Conservation (phyloP, 2,888 invertebrate genomes). For the Taphrorychus bicolor region DNA sequence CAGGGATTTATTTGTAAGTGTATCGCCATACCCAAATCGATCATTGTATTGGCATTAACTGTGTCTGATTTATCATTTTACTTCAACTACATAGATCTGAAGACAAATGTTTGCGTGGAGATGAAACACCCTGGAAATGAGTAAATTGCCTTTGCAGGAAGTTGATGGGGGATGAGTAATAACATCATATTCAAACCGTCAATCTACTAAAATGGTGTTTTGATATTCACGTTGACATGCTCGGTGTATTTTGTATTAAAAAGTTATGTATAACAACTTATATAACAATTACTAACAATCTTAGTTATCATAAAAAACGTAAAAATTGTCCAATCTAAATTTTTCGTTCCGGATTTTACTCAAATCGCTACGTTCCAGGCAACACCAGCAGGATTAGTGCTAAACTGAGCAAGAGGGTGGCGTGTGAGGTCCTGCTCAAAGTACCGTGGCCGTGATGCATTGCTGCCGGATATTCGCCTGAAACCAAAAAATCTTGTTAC, state of each 20-base stretch:
- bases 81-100: not conserved
- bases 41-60: not conserved
- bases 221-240: no score
- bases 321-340: not conserved
- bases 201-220: no score
- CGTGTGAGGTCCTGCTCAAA: slow-evolving; percentile 52
- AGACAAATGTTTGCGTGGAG: not conserved
- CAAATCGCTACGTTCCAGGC: slow-evolving; percentile 34
- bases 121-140: not conserved
- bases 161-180: not conserved
- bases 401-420: slow-evolving; percentile 52
- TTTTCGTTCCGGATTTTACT: not conserved
- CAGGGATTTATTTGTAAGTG: not conserved
- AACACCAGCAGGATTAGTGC: slow-evolving; percentile 44
- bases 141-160: not conserved
- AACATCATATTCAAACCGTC: not conserved
- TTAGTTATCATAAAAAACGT: not conserved
- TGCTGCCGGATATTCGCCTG: slow-evolving; percentile 86
- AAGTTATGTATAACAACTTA: no score
- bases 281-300: not conserved
- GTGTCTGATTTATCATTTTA: not conserved
- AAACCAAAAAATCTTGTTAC: slow-evolving; percentile 49
- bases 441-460: slow-evolving; percentile 76
- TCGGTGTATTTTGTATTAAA: no score
- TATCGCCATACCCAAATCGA: not conserved